phyloP scores from a whole-genome alignment of 2,797 vertebrate species.

The Uromys caudimaculatus region DNA sequence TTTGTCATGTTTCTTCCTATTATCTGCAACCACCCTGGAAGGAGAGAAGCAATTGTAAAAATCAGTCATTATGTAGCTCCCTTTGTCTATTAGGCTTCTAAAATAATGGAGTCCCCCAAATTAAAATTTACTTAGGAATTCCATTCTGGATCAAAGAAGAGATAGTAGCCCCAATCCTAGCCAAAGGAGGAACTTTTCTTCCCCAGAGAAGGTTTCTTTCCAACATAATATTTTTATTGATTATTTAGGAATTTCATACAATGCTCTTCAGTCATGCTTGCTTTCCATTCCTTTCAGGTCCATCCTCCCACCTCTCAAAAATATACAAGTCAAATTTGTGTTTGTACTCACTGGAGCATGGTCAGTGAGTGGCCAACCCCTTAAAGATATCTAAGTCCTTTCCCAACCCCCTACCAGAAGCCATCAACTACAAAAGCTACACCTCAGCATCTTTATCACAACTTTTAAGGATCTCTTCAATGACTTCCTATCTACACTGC shows the following conservation, averaged over 20 bases:
- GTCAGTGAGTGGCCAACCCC: not conserved
- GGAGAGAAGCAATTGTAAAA: not conserved
- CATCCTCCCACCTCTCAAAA: not conserved
- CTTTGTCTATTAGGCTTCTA: not conserved
- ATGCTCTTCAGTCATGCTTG: not conserved
- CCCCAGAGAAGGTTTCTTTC: not conserved
- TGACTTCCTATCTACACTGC: not conserved
- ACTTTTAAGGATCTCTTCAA: not conserved
- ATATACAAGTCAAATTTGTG: not conserved
- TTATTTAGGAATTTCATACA: not conserved
- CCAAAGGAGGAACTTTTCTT: not conserved
- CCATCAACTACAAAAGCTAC: not conserved
- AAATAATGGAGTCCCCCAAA: not conserved
- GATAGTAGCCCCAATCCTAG: not conserved
- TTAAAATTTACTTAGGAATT: not conserved
- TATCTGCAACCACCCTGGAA: not conserved
- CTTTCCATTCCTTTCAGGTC: not conserved
- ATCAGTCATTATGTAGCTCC: not conserved
- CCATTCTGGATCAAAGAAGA: not conserved
- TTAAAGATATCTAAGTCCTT: not conserved
- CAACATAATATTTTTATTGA: not conserved
- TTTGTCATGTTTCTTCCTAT: not conserved
- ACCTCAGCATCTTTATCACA: not conserved
- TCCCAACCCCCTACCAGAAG: not conserved
- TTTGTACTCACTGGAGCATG: not conserved